Evolutionary conservation across 2,113 vertebrate species (phyloP).

Genomic region (Shinisaurus crocodilurus): DNA sequence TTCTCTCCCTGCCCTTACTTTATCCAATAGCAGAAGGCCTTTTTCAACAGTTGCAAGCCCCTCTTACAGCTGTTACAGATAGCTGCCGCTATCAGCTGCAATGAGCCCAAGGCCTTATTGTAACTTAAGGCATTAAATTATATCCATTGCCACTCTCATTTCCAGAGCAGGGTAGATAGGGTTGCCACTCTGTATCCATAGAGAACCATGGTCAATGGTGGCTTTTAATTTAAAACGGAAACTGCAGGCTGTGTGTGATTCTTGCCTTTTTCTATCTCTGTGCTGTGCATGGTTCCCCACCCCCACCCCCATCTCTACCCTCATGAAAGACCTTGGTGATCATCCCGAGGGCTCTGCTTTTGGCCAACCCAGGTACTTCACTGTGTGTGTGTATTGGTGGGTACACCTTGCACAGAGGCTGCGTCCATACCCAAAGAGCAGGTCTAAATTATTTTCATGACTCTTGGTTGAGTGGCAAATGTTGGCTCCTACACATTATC

Average conservation of each 20-base stretch:
- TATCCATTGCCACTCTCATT: not conserved
- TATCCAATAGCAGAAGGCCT: not conserved
- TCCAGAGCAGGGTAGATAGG: not conserved
- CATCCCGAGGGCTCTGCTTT: not conserved
- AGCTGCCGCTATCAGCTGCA: not conserved
- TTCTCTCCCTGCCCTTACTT: not conserved
- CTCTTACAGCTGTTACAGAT: not conserved
- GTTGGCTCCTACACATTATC: not conserved
- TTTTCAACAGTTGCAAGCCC: not conserved
- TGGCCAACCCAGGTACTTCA: not conserved
- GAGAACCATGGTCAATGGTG: too few relatives aligned
- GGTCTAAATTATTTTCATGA: not conserved
- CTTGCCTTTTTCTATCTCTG: not conserved
- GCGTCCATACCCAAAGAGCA: not conserved
- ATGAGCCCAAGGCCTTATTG: not conserved
- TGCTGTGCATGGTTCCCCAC: not conserved
- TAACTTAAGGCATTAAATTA: not conserved
- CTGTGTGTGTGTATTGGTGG: not conserved
- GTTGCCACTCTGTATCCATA: not conserved
- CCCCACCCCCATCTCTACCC: too few relatives aligned
- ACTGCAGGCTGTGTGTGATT: not conserved
- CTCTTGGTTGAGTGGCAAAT: not conserved
- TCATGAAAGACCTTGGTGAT: not conserved
- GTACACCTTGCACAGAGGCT: not conserved
- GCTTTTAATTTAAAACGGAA: not conserved